phyloP scores from a whole-genome alignment of 2,888 invertebrate genomes.

The Piscicola geometra region DNA sequence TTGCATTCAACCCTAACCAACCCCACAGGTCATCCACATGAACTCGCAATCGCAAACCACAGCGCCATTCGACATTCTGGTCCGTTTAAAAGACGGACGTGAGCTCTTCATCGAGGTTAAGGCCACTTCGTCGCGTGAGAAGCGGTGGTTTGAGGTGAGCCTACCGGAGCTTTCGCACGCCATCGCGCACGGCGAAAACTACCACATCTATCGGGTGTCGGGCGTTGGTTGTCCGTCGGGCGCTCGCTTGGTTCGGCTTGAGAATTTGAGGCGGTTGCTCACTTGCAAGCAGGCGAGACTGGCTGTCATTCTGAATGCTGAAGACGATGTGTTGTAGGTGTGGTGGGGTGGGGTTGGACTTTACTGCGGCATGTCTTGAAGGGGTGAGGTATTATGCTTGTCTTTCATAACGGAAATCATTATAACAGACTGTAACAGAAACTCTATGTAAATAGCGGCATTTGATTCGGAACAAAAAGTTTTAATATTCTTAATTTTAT shows the following conservation, averaged over 20 bases:
- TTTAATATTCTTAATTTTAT: too few species aligned
- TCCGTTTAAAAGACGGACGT: slow-evolving; percentile 41
- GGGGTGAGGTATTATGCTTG: too few species aligned
- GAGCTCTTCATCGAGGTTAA: slow-evolving; percentile 47
- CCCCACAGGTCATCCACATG: slow-evolving; percentile 45
- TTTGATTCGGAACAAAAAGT: too few species aligned
- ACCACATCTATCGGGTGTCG: slow-evolving; percentile 51
- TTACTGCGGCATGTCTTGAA: too few species aligned
- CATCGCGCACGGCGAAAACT: slow-evolving; percentile 46
- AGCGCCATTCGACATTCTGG: slow-evolving; percentile 50
- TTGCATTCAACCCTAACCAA: too few species aligned
- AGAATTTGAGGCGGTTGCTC: slow-evolving; percentile 48
- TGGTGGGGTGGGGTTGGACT: not conserved
- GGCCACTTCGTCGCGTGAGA: slow-evolving; percentile 47
- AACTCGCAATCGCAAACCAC: slow-evolving; percentile 47
- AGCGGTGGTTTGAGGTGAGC: slow-evolving; percentile 52
- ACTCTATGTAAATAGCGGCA: too few species aligned
- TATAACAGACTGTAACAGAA: too few species aligned
- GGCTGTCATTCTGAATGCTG: slow-evolving; percentile 17
- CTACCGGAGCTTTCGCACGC: slow-evolving; percentile 51
- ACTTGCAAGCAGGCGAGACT: slow-evolving; percentile 1
- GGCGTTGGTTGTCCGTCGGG: slow-evolving; percentile 47
- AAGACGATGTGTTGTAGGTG: not conserved
- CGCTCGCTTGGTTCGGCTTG: slow-evolving; percentile 48
- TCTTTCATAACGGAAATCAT: too few species aligned